Conservation (phyloP, 1,140 invertebrate genomes). For the Anastrepha obliqua region DNA sequence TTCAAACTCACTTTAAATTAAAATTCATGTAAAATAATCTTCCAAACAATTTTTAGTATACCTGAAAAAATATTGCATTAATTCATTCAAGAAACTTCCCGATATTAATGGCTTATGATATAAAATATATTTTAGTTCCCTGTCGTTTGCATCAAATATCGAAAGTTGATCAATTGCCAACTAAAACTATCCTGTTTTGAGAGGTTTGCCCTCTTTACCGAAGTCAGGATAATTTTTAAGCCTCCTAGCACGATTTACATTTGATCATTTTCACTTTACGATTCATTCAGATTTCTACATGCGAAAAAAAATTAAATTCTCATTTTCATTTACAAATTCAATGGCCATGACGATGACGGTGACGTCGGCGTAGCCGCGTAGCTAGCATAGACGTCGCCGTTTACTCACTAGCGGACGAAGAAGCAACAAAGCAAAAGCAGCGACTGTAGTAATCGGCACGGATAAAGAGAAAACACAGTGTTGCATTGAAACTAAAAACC, state of each 20-base stretch:
- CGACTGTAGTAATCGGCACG: background rate
- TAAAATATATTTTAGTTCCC: too few species aligned
- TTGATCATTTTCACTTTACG: background rate
- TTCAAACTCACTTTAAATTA: too few species aligned
- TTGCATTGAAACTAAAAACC: background rate
- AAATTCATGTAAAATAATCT: too few species aligned
- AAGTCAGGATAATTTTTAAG: background rate
- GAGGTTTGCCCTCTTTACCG: too few species aligned
- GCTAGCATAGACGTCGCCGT: background rate
- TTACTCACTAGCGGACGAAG: background rate
- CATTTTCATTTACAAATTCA: conserved; percentile 64
- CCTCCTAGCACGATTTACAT: background rate
- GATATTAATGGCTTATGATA: too few species aligned
- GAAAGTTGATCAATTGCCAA: too few species aligned
- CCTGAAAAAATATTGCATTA: too few species aligned
- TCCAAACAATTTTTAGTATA: too few species aligned
- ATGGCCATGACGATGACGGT: conserved; percentile 74
- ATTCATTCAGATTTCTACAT: background rate
- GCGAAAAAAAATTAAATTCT: conserved; percentile 30
- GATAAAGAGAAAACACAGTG: conserved; percentile 41
- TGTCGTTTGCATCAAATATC: too few species aligned
- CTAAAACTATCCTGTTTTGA: too few species aligned
- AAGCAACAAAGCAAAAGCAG: conserved; percentile 29
- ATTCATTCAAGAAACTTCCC: too few species aligned
- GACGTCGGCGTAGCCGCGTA: background rate